Evolutionary conservation across 2,797 vertebrate species (phyloP).

Genomic region (Pseudochirops corinnae): DNA sequence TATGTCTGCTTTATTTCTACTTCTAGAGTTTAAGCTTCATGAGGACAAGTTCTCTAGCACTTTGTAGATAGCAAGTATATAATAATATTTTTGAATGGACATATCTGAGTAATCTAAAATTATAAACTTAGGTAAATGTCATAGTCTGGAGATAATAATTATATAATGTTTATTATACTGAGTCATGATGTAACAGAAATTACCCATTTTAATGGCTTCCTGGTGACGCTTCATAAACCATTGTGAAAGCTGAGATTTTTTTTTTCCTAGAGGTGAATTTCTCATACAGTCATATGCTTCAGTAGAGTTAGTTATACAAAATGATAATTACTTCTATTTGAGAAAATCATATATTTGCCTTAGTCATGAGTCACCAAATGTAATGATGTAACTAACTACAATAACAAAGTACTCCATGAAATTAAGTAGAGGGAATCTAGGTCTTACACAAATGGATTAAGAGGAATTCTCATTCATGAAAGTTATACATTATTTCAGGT

Average conservation of each 20-base stretch:
- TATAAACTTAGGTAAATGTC: not conserved
- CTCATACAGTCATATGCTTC: not conserved
- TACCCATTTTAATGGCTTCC: not conserved
- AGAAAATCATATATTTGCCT: not conserved
- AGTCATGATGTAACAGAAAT: not conserved
- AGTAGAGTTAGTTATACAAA: not conserved
- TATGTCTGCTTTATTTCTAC: not conserved
- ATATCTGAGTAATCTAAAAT: not conserved
- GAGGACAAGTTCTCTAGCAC: not conserved
- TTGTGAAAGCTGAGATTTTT: not conserved
- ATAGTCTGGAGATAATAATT: not conserved
- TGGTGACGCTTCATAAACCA: not conserved
- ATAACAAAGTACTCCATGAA: not conserved
- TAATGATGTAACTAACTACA: not conserved
- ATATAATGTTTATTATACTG: not conserved
- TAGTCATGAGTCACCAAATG: not conserved
- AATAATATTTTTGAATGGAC: not conserved
- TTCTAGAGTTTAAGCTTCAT: not conserved
- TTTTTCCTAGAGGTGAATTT: not conserved
- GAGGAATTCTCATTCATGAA: not conserved
- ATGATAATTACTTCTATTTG: not conserved
- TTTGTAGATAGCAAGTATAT: not conserved
- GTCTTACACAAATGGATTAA: not conserved
- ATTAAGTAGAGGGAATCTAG: not conserved
- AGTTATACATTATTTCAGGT: not conserved